Percentiles rank a stretch among this genome's conserved stretches.
Evolutionary conservation across 2,113 vertebrate species (phyloP).

Genomic region (Lepidothrix coronata): DNA sequence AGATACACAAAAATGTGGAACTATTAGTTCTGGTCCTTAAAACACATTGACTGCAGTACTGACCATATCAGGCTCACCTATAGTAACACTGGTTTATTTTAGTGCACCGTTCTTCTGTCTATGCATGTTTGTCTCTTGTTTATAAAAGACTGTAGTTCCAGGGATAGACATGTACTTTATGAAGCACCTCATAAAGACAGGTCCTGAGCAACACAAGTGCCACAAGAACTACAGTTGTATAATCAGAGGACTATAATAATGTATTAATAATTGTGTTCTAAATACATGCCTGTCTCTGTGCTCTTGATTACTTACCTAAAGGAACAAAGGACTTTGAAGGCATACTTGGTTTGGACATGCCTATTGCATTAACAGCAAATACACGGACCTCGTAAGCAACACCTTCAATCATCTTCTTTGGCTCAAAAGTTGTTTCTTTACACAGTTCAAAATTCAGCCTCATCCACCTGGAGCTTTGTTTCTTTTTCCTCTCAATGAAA

Average conservation of each 20-base stretch:
- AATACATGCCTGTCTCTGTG: background rate
- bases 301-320: slow-evolving; percentile 82
- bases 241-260: background rate
- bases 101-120: background rate
- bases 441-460: slow-evolving; percentile 95
- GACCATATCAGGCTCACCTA: background rate
- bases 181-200: background rate
- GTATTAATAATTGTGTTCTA: background rate
- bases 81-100: background rate
- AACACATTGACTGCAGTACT: background rate
- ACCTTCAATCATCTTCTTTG: slow-evolving; percentile 99
- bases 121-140: background rate
- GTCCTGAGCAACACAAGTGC: background rate
- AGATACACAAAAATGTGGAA: background rate
- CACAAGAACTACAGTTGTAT: background rate
- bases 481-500: slow-evolving; percentile 97
- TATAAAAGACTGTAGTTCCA: background rate
- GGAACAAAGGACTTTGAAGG: slow-evolving; percentile 95
- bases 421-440: slow-evolving; percentile 94
- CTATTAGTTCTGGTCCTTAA: background rate
- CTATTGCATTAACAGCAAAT: slow-evolving; percentile 94
- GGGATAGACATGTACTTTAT: background rate
- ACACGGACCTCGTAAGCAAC: slow-evolving; percentile 95
- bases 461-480: slow-evolving; percentile 99
- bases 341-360: slow-evolving; percentile 93